Percentiles rank a stretch among this genome's conserved stretches.
These are phyloP conservation scores for Apotomis turbidana DNA, from an alignment of 2,888 invertebrate genomes.

Conservation along the genomic window DNA sequence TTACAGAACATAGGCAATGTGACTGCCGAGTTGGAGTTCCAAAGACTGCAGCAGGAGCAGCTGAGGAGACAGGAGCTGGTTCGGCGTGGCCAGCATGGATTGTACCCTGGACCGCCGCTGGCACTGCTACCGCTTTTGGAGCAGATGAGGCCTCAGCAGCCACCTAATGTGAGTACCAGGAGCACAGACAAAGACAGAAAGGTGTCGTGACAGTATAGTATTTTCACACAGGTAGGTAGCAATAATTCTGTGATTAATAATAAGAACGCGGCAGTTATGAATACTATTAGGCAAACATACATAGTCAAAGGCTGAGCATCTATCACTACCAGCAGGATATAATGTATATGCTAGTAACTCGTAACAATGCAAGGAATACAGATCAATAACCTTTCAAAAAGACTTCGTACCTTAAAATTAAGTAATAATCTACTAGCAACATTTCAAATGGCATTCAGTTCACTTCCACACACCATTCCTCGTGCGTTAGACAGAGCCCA, in stretches of 20 bases:
- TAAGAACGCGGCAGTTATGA: neutral
- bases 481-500: constrained; percentile 30
- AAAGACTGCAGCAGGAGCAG: constrained; percentile 87
- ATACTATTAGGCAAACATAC: neutral
- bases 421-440: neutral
- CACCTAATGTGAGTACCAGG: constrained; percentile 67
- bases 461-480: constrained; percentile 6
- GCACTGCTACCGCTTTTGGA: constrained; percentile 89
- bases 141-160: constrained; percentile 80
- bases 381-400: neutral
- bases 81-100: constrained; percentile 72
- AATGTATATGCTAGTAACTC: too few relatives aligned
- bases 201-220: neutral
- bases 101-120: constrained; percentile 85
- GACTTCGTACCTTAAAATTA: neutral
- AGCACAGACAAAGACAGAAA: constrained; percentile 3
- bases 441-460: constrained; percentile 2
- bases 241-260: too few relatives aligned
- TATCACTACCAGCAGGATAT: neutral
- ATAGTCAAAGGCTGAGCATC: neutral
- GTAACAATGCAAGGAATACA: too few relatives aligned
- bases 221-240: too few relatives aligned
- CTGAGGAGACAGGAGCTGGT: constrained; percentile 83
- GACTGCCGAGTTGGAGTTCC: constrained; percentile 86
- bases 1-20: constrained; percentile 77